Base-by-base conservation (phyloP, 2,797 vertebrate species). In the Thunnus albacares region DNA sequence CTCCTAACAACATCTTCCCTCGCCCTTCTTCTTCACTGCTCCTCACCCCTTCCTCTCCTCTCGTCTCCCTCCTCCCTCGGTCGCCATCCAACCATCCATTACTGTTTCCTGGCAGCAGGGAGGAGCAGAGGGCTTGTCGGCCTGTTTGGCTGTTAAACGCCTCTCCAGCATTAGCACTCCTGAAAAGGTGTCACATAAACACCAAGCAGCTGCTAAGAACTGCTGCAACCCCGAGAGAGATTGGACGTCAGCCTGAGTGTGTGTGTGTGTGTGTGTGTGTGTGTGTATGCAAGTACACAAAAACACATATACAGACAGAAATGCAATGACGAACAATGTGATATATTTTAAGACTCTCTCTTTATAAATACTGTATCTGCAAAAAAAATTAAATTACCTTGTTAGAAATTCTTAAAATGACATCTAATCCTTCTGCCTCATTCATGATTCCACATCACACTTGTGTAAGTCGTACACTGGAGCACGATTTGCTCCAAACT, bases 121-220 rank as follows among this genome's bases (percentile, higher is more conserved):
- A 55, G 59, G 30, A 80, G 76, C 69, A 38, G 64, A 61, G 86
- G 77, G 76, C 77, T 79, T 52, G 13, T 65, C 38, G 65, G 64
- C 51, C 83, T 77, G 85, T 88, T 88, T 71, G 85, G 85, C 90
- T 91, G 91, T 93, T 90, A 92, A 92, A 94, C 86, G 79, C 82
- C 77, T 80, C 64, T 86, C 73, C 82, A 92, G 93, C 94, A 95
- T 96, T 95, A 95, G 93, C 94, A 89, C 93, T 87, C 84, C 70
- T 55, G 80, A 88, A 84, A 84, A 94, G 91, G 94, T 84, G 93
- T 90, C 87, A 91, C 89, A 92, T 89, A 92, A 92, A 94, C 90
- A 93, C 84, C 65, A 12, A 70, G 71, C 82, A 81, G 82, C 82
- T 38, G 87, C 89, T 88, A 91, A 91, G 89, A 92, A 92, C 71